Evolutionary conservation across 2,797 vertebrate genomes (phyloP).

Genomic region (Orestias chungarensis): DNA sequence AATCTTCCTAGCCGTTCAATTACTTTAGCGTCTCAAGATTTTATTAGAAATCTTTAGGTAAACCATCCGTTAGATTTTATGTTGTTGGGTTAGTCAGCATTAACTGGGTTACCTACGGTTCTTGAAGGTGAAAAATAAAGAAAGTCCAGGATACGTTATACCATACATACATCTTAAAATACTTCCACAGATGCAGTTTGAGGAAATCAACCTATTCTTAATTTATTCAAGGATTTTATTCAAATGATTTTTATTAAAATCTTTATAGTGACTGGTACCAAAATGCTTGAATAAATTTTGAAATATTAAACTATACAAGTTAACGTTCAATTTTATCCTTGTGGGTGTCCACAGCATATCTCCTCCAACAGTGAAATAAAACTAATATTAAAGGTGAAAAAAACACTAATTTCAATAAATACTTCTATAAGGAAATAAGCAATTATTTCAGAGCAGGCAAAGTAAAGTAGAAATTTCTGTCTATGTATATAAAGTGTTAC

Average conservation of each 20-base stretch:
- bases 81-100: not conserved
- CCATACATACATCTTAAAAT: not conserved
- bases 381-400: not conserved
- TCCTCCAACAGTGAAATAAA: not conserved
- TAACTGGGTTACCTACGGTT: not conserved
- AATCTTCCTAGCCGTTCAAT: not conserved
- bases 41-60: slow-evolving; percentile 4
- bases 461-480: slow-evolving; percentile 8
- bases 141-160: not conserved
- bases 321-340: too few relatives aligned
- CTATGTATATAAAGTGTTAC: not conserved
- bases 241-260: too few relatives aligned
- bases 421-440: not conserved
- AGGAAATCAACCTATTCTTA: too few relatives aligned
- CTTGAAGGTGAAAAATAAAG: not conserved
- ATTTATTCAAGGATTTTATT: too few relatives aligned
- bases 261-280: too few relatives aligned
- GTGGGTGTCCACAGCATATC: not conserved
- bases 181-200: not conserved
- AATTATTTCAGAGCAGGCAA: not conserved
- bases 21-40: not conserved
- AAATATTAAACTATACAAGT: too few relatives aligned
- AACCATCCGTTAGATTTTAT: not conserved
- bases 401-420: not conserved
- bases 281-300: too few relatives aligned